Evolutionary conservation across 2,113 vertebrate genomes (phyloP), one percentile per base, ranked within the genome.

Genomic region (Ceyx cyanopectus): DNA sequence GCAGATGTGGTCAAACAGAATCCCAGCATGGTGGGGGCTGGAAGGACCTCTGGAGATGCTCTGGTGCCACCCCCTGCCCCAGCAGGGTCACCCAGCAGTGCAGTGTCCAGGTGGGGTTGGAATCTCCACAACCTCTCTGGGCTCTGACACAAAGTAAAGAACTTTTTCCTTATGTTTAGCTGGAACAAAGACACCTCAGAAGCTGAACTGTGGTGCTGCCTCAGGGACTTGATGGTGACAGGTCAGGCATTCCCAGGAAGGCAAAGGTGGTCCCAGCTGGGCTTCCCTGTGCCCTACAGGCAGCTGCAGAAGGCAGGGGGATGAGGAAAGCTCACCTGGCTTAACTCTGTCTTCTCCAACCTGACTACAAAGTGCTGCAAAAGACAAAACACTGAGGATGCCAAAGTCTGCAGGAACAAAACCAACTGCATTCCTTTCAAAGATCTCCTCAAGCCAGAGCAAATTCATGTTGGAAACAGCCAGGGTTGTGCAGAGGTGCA

Each of bases 271-370:
- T 15, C 0, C 24, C 1, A 3, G 56, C 34, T 73, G 74, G 68
- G 32, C 37, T 85, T 41, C 69, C 37, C 22, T 0, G 0, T 0
- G 20, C 63, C 46, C 46, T 27, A 29, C 67, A 30, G 41, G 0
- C 13, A 69, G 60, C 60, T 34, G 0, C 0, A 46, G 32, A 43
- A 0, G 0, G 40, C 0, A 0, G 14, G 30, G 62, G 12, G 7
- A 26, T 13, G 21, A 61, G 26, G 14, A 57, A 43, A 66, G 34
- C 29, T 81, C 23, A 6, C 50, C 76, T 5, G 5, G 10, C 45
- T 77, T 20, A 56, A 45, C 63, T 65, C 87, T 1, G 14, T 61
- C 69, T n/a, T 53, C 78, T 53, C 29, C 65, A 73, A 4, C 20
- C 56, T 66, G 51, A 23, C 65, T 34, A 30, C 29, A 61, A 77